Evolutionary conservation across 2,113 vertebrate genomes (phyloP).

Genomic region (Symphodus melops): DNA sequence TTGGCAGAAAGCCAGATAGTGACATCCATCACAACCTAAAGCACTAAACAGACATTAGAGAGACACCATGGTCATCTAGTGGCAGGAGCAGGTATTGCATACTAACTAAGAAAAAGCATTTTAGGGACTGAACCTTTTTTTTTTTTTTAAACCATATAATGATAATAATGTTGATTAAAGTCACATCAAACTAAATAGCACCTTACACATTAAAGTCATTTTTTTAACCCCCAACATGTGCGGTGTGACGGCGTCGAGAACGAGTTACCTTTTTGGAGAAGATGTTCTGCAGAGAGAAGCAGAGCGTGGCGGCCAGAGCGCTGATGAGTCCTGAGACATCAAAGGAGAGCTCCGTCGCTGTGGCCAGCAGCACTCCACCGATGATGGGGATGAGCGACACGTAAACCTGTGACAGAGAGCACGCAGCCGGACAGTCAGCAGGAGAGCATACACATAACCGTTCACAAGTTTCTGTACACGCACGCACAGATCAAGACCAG

Average conservation of each 20-base stretch:
- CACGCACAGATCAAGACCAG: too few relatives aligned
- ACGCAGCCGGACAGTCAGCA: not conserved
- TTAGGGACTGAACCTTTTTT: too few relatives aligned
- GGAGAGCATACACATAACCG: too few relatives aligned
- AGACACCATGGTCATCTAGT: not conserved
- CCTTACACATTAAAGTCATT: too few relatives aligned
- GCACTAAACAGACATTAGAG: too few relatives aligned
- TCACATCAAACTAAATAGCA: too few relatives aligned
- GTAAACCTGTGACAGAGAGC: constrained; percentile 86
- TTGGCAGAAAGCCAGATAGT: too few relatives aligned
- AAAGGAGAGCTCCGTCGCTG: constrained; percentile 94
- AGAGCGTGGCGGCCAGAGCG: constrained; percentile 94
- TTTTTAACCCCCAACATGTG: not conserved
- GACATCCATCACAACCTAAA: too few relatives aligned
- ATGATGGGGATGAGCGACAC: constrained; percentile 97
- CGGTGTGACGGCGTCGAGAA: not conserved
- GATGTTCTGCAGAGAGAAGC: constrained; percentile 98
- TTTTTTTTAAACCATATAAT: too few relatives aligned
- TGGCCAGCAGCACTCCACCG: constrained; percentile 94
- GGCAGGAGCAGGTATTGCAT: not conserved
- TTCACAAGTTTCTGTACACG: too few relatives aligned
- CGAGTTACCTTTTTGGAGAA: constrained; percentile 96
- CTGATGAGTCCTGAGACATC: constrained; percentile 95
- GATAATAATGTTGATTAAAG: too few relatives aligned
- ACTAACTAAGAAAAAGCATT: not conserved